These are phyloP conservation scores for Trilocha varians DNA, from an alignment of 2,888 invertebrate genomes.

Conservation along the genomic window DNA sequence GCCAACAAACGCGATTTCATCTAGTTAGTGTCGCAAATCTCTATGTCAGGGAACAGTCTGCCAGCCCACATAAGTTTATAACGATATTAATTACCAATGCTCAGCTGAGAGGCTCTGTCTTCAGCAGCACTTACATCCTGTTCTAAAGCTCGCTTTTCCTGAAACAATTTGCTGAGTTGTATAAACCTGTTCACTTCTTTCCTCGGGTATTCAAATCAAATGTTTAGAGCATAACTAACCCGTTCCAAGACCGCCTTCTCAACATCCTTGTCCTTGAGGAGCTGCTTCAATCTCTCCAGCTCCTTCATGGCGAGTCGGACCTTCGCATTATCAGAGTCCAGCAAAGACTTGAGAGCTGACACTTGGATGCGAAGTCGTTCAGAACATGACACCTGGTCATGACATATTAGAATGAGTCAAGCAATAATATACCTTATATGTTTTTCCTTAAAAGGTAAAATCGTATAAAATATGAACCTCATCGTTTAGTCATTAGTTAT, in stretches of 20 bases:
- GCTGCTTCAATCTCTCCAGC: constrained; percentile 58
- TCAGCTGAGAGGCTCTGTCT: constrained; percentile 56
- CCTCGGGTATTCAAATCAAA: no score
- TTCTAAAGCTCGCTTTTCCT: constrained; percentile 62
- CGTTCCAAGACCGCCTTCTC: constrained; percentile 56
- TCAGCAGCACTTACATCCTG: constrained; percentile 53
- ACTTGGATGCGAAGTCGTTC: constrained; percentile 73
- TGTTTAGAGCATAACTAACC: constrained; percentile 29
- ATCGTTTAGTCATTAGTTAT: no score
- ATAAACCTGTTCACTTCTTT: no score
- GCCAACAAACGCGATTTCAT: no score
- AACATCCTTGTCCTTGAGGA: constrained; percentile 51
- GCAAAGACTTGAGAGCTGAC: constrained; percentile 68
- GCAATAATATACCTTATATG: no score
- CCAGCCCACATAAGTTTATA: no score
- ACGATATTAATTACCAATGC: constrained; percentile 36
- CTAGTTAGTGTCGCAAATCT: no score
- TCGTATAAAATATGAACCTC: no score
- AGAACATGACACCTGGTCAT: constrained; percentile 41
- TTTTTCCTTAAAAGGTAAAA: no score
- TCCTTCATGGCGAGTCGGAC: constrained; percentile 61
- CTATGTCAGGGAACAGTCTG: no score
- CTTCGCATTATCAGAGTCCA: constrained; percentile 73
- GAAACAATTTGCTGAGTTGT: no score
- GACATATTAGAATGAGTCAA: no score